Conservation (phyloP, 2,888 invertebrate genomes). For the Panopea generosa region DNA sequence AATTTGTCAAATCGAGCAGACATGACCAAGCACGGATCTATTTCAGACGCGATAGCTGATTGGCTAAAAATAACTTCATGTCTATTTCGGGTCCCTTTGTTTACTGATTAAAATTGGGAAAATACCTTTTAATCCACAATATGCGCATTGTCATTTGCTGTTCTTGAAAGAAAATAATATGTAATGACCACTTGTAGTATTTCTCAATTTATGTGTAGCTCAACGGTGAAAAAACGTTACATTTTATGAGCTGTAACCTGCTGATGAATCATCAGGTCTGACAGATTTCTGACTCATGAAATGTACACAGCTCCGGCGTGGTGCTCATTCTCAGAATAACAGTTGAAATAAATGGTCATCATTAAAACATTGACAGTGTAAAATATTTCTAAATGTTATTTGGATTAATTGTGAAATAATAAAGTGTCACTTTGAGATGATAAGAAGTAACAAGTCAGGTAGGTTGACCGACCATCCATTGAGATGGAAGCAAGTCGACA, state of each 20-base stretch:
- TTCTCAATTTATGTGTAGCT: too few relatives aligned
- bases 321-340: constrained; percentile 18
- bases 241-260: background rate
- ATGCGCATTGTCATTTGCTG: background rate
- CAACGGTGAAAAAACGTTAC: background rate
- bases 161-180: too few relatives aligned
- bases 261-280: constrained; percentile 45
- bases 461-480: too few relatives aligned
- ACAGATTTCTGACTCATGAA: constrained; percentile 41
- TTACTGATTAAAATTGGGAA: too few relatives aligned
- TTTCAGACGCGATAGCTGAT: constrained; percentile 69
- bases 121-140: background rate
- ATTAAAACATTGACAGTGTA: too few relatives aligned
- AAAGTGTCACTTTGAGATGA: too few relatives aligned
- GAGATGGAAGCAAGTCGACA: too few relatives aligned
- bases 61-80: constrained; percentile 67
- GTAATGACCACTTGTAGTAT: too few relatives aligned
- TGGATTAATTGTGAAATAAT: too few relatives aligned
- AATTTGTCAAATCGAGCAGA: constrained; percentile 68
- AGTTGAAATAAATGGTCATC: background rate
- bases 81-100: constrained; percentile 68
- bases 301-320: constrained; percentile 10
- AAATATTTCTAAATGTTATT: too few relatives aligned
- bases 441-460: too few relatives aligned
- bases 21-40: constrained; percentile 74